Base-by-base conservation (phyloP, 1,140 invertebrate genomes). In the Bombus impatiens region DNA sequence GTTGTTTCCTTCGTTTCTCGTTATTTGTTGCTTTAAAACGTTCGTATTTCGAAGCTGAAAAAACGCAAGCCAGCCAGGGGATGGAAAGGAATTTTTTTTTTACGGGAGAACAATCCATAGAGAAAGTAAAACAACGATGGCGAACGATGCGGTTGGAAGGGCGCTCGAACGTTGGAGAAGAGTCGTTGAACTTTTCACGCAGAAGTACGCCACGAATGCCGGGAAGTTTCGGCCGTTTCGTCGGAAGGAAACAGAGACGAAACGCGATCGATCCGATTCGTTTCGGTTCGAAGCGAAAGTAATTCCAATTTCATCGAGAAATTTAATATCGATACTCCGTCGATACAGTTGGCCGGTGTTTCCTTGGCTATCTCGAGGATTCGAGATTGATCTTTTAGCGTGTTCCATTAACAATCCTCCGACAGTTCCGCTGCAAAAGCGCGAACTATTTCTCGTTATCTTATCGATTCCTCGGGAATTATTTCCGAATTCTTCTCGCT, bases 121-220 rank as follows among this genome's bases (percentile, higher is more conserved):
- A 3, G 53, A 44, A n/a, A 32, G 53, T 42, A 32, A 74, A 76
- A 44, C 44, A 76, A 82, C 37, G 78, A 37, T 44, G 40, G 6
- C 47, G 75, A 77, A 59, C 75, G 42, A 86, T 10, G 32, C 71
- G 78, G 59, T 18, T 37, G 68, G 6, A 68, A 74, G 70, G 37
- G 9, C 53, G 65, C 53, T 78, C 37, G 67, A 86, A 40, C 67
- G 67, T 84, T 25, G 59, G 67, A 40, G 40, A 32, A 40, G 42
- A 88, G 86, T 89, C 62, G 65, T 86, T 59, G 62, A 75, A 82
- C 79, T 80, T 44, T 89, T 67, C 18, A 76, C 62, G 18, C 62
- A 53, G n/a, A 87, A 72, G 78, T 76, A 71, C 65, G 81, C 53
- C 37, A 35, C 35, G 75, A 71, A 78, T 78, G 70, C 62, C 10